Percentiles rank a stretch among this genome's conserved stretches.
Conservation (phyloP, 2,888 invertebrate species). For the Druceiella hillmani region DNA sequence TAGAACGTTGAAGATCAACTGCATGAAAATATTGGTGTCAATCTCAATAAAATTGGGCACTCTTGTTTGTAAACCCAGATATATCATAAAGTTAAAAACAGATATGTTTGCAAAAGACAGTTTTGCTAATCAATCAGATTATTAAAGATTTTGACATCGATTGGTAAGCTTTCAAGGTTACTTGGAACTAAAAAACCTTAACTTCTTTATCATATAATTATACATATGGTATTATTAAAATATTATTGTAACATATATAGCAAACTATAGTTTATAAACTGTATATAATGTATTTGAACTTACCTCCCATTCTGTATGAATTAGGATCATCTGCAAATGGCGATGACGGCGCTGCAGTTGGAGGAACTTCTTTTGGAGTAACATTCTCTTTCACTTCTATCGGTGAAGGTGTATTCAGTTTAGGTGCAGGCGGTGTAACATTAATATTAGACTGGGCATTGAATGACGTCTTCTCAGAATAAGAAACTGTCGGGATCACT, state of each 20-base stretch:
- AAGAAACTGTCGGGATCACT: constrained; percentile 26
- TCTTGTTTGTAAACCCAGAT: too few relatives aligned
- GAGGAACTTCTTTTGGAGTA: constrained; percentile 32
- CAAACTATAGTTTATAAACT: neutral
- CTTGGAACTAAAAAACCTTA: too few relatives aligned
- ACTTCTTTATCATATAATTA: too few relatives aligned
- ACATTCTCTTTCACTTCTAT: constrained; percentile 28
- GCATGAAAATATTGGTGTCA: too few relatives aligned
- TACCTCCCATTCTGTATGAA: constrained; percentile 67
- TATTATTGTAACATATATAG: neutral
- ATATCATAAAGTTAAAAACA: too few relatives aligned
- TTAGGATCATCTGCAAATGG: constrained; percentile 60
- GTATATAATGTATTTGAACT: constrained; percentile 29
- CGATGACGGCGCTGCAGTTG: constrained; percentile 38
- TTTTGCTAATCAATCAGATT: too few relatives aligned
- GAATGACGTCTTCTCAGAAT: constrained; percentile 41
- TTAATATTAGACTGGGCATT: constrained; percentile 29
- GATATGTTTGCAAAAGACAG: too few relatives aligned
- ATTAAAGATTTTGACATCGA: too few relatives aligned
- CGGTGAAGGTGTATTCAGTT: constrained; percentile 20
- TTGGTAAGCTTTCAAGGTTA: too few relatives aligned
- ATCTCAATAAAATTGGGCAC: too few relatives aligned
- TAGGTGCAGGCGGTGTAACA: constrained; percentile 27
- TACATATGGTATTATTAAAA: too few relatives aligned
- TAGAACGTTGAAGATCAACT: too few relatives aligned